A percentile compares a stretch with the other conserved stretches of the same genome.
These are phyloP conservation scores for Chrysolina oricalcia DNA, from an alignment of 2,888 invertebrate species.

Conservation along the genomic window DNA sequence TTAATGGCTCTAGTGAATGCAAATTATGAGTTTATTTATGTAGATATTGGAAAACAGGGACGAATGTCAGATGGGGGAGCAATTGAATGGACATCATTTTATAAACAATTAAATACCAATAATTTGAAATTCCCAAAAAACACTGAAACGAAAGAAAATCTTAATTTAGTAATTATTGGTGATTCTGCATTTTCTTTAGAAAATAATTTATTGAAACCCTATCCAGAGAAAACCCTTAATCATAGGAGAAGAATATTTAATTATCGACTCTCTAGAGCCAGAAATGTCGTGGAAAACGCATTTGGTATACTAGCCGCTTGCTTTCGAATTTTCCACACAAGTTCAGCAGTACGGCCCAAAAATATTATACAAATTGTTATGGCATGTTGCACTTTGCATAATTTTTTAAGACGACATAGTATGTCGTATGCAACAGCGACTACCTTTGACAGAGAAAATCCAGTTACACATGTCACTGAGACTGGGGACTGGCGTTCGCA, in stretches of 20 bases:
- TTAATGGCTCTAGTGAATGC: no score
- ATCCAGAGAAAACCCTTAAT: no score
- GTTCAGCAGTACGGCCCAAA: no score
- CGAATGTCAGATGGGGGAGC: constrained; percentile 20
- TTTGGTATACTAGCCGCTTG: constrained; percentile 13
- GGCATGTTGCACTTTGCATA: constrained; percentile 8
- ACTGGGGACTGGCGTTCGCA: no score
- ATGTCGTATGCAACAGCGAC: neutral
- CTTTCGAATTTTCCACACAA: constrained; percentile 1
- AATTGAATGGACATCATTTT: constrained; percentile 23
- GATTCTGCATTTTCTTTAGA: constrained; percentile 7
- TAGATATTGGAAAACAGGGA: constrained; percentile 37
- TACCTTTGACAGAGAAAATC: constrained; percentile 12
- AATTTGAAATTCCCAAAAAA: constrained; percentile 22
- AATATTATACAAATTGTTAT: constrained; percentile 20
- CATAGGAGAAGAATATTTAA: constrained; percentile 7
- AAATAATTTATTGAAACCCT: constrained; percentile 17
- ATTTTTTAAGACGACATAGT: neutral
- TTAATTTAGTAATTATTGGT: constrained; percentile 3
- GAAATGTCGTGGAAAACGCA: constrained; percentile 10
- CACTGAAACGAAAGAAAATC: constrained; percentile 10
- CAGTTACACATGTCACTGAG: no score
- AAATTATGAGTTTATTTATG: constrained; percentile 42
- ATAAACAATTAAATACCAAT: neutral
- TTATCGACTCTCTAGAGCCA: neutral